phyloP scores from a whole-genome alignment of 1,140 invertebrate species.

The Dinoponera quadriceps region DNA sequence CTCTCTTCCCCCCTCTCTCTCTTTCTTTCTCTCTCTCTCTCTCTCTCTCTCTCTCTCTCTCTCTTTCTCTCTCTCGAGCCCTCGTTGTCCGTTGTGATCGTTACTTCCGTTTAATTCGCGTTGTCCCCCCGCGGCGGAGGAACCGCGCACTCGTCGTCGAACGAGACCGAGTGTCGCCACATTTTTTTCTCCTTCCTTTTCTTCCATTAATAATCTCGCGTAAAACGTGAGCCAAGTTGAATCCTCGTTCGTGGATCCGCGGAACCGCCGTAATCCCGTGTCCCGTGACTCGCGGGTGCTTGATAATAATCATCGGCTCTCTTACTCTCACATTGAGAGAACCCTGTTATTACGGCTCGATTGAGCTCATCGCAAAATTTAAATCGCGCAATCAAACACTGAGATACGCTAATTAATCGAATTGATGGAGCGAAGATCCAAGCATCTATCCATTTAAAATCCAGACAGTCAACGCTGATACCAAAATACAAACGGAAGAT shows the following conservation, averaged over 20 bases:
- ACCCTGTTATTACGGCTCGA: too few relatives aligned
- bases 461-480: too few relatives aligned
- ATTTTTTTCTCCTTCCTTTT: neutral
- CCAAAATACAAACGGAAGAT: too few relatives aligned
- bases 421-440: too few relatives aligned
- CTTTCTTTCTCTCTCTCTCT: neutral
- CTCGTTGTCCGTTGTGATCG: conserved; percentile 17
- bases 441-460: neutral
- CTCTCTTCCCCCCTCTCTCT: neutral
- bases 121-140: neutral
- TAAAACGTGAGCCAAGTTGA: conserved; percentile 40
- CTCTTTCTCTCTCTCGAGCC: neutral
- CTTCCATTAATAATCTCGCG: neutral
- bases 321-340: too few relatives aligned
- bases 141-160: neutral
- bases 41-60: neutral
- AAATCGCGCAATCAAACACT: too few relatives aligned
- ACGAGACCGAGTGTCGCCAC: conserved; percentile 6
- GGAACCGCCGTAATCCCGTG: neutral
- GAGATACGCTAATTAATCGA: too few relatives aligned
- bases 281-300: neutral
- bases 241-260: conserved; percentile 8
- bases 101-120: conserved; percentile 30
- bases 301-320: neutral
- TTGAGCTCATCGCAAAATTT: too few relatives aligned